A percentile compares a stretch with the other conserved stretches of the same genome.
phyloP scores from a whole-genome alignment of 2,797 vertebrate genomes.

The Sebastes ruberrimus region DNA sequence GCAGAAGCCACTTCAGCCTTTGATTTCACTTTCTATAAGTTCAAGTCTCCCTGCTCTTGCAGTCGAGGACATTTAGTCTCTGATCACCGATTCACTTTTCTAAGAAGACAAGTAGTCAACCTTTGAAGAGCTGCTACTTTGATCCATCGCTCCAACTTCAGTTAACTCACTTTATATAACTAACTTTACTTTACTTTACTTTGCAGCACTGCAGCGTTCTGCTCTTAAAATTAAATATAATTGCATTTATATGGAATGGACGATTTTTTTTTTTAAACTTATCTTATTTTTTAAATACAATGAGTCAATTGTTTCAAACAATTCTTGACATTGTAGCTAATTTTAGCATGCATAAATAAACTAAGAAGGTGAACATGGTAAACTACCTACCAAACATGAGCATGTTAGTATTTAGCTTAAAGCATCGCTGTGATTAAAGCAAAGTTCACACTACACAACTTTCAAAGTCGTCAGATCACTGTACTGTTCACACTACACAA shows the following conservation, averaged over 20 bases:
- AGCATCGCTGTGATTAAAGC: no score
- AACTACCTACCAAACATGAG: background rate
- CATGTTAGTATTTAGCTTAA: background rate
- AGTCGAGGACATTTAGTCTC: slow-evolving; percentile 32
- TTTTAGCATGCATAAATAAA: background rate
- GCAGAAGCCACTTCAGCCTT: background rate
- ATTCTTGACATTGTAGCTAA: background rate
- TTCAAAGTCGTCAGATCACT: no score
- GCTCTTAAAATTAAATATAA: background rate
- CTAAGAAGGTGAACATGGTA: background rate
- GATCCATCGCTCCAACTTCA: slow-evolving; percentile 5
- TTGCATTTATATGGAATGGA: background rate
- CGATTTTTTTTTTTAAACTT: background rate
- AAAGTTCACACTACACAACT: no score
- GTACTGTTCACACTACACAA: no score
- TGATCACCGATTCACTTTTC: slow-evolving; percentile 28
- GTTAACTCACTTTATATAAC: slow-evolving; percentile 8
- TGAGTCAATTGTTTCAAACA: background rate
- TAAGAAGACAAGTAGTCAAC: slow-evolving; percentile 9
- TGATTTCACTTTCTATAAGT: slow-evolving; percentile 30
- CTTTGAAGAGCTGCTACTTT: slow-evolving; percentile 47
- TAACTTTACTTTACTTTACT: background rate
- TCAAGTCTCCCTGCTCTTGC: background rate
- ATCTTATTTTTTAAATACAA: background rate
- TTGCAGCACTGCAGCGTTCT: background rate